These are phyloP conservation scores for Serrognathus titanus DNA, from an alignment of 2,888 invertebrate species.

Conservation along the genomic window DNA sequence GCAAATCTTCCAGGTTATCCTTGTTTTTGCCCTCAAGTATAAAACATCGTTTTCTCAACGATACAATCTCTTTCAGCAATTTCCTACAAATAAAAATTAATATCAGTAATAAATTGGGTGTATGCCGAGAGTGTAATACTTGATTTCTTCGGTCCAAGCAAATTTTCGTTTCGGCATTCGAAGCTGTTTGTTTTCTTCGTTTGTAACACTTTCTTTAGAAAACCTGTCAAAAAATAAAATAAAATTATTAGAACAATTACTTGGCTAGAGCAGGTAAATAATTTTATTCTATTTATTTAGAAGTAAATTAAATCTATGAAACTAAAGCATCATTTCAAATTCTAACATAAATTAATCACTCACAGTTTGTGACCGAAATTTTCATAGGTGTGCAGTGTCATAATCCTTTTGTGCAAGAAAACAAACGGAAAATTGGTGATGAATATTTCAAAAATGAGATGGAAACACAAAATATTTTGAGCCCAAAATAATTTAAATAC, in stretches of 20 bases:
- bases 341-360: too few species aligned
- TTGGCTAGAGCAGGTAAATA: too few species aligned
- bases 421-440: background rate
- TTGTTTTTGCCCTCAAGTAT: constrained; percentile 46
- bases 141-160: constrained; percentile 66
- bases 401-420: constrained; percentile 9
- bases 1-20: constrained; percentile 51
- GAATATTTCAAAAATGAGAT: too few species aligned
- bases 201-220: constrained; percentile 40
- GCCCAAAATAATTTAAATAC: too few species aligned
- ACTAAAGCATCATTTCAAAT: too few species aligned
- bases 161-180: constrained; percentile 68
- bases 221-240: constrained; percentile 32
- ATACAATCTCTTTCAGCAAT: constrained; percentile 40
- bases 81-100: constrained; percentile 31
- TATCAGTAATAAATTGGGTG: background rate
- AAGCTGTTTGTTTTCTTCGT: constrained; percentile 54
- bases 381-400: too few species aligned
- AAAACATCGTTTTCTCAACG: constrained; percentile 40
- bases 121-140: constrained; percentile 45
- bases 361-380: too few species aligned
- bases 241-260: background rate
- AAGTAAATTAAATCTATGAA: too few species aligned
- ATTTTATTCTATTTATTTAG: too few species aligned
- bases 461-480: too few species aligned